Conservation (phyloP, 2,797 vertebrate genomes). For the Sternarchorhynchus goeldii region DNA sequence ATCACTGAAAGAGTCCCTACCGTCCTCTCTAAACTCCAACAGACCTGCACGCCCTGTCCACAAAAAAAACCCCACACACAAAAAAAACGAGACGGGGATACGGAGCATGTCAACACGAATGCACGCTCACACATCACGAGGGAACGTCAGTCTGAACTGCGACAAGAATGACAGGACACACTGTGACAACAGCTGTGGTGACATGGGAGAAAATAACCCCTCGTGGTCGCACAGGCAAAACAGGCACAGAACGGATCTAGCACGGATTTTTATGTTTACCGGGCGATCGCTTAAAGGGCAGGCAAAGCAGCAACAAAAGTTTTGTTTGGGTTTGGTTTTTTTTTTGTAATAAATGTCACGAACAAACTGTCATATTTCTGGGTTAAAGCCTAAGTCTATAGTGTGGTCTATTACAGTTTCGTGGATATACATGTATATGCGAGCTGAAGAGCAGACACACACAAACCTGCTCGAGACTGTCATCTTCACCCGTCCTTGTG, state of each 20-base stretch:
- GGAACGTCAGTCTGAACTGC: neutral
- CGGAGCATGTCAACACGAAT: slow-evolving; percentile 41
- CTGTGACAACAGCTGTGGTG: neutral
- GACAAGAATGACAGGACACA: neutral
- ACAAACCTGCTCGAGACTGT: slow-evolving; percentile 90
- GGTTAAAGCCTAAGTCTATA: neutral
- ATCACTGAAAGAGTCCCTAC: slow-evolving; percentile 49
- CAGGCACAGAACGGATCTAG: no score
- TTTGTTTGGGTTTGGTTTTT: no score
- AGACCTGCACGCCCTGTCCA: slow-evolving; percentile 59
- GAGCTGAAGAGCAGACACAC: slow-evolving; percentile 6
- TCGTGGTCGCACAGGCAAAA: no score
- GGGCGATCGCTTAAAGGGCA: no score
- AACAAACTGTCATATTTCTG: neutral
- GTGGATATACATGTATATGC: neutral
- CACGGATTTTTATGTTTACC: no score
- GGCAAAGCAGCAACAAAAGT: no score
- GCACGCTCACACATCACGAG: slow-evolving; percentile 32
- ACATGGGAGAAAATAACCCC: neutral
- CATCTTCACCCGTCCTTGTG: slow-evolving; percentile 85
- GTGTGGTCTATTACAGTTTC: neutral
- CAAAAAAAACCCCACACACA: no score
- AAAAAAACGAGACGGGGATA: slow-evolving; percentile 50
- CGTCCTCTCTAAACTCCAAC: slow-evolving; percentile 64
- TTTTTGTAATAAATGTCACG: no score